These are phyloP conservation scores for Amphiduros pacificus DNA, from an alignment of 2,888 invertebrate genomes.

Conservation along the genomic window DNA sequence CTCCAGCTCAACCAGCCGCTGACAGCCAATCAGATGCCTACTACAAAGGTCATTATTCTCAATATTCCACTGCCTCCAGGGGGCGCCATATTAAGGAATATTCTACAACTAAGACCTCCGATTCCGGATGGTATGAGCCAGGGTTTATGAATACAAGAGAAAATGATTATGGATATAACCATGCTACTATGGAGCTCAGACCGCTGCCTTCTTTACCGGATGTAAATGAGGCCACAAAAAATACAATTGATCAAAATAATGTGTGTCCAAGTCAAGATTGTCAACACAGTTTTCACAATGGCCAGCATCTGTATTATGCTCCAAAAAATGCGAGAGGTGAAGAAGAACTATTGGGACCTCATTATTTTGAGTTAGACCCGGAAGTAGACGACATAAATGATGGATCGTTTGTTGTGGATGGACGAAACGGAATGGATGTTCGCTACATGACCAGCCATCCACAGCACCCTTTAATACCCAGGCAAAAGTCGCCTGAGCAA, in stretches of 20 bases:
- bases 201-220: conserved; percentile 14
- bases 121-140: too few relatives aligned
- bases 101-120: too few relatives aligned
- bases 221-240: too few relatives aligned
- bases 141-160: too few relatives aligned
- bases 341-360: conserved; percentile 6
- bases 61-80: background rate
- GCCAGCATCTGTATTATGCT: too few relatives aligned
- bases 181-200: too few relatives aligned
- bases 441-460: background rate
- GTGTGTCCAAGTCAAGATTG: too few relatives aligned
- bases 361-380: conserved; percentile 19
- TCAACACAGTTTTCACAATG: too few relatives aligned
- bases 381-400: background rate
- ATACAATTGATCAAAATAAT: too few relatives aligned
- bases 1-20: background rate
- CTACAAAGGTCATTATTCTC: background rate
- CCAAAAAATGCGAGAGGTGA: too few relatives aligned
- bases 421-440: background rate
- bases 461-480: background rate
- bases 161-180: too few relatives aligned
- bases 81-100: background rate
- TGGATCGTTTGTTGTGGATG: background rate
- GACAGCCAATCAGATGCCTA: background rate
- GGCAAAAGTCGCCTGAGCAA: conserved; percentile 25